Conservation (phyloP, 2,797 vertebrate species). For the Channallabes apus region DNA sequence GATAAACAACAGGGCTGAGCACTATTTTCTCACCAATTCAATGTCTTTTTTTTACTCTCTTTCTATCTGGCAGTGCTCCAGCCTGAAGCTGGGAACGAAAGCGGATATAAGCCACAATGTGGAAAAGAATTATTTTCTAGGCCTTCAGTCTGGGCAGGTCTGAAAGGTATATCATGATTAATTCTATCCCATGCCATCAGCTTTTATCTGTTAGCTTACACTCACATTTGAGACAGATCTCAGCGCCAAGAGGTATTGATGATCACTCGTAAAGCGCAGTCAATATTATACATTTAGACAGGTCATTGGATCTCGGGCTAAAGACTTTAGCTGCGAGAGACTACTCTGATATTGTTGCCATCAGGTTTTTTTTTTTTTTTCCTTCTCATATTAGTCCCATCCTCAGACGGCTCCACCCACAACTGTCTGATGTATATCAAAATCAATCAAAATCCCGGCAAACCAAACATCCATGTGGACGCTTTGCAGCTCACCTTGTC, state of each 20-base stretch:
- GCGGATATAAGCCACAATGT: slow-evolving; percentile 29
- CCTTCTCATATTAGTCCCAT: not conserved
- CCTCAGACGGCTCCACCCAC: slow-evolving; percentile 7
- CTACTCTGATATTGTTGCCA: not conserved
- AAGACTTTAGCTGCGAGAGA: slow-evolving; percentile 14
- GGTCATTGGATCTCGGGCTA: not conserved
- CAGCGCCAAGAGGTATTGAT: slow-evolving; percentile 7
- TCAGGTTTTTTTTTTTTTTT: not conserved
- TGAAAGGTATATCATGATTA: slow-evolving; percentile 46
- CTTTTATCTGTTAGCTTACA: slow-evolving; percentile 21
- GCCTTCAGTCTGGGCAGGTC: slow-evolving; percentile 40
- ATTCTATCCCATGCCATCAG: slow-evolving; percentile 44
- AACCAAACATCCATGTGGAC: not conserved
- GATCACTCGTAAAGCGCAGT: slow-evolving; percentile 4
- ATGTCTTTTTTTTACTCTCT: not conserved
- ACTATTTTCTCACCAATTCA: slow-evolving; percentile 11
- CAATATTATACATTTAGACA: slow-evolving; percentile 27
- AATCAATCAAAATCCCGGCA: not conserved
- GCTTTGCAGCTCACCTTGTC: not conserved
- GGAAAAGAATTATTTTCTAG: slow-evolving; percentile 35
- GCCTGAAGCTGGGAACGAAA: slow-evolving; percentile 23
- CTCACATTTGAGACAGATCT: slow-evolving; percentile 15
- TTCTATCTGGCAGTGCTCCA: not conserved
- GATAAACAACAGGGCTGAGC: slow-evolving; percentile 1
- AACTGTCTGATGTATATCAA: slow-evolving; percentile 1